Evolutionary conservation across 2,113 vertebrate species (phyloP).

Genomic region (Taxidea taxus): DNA sequence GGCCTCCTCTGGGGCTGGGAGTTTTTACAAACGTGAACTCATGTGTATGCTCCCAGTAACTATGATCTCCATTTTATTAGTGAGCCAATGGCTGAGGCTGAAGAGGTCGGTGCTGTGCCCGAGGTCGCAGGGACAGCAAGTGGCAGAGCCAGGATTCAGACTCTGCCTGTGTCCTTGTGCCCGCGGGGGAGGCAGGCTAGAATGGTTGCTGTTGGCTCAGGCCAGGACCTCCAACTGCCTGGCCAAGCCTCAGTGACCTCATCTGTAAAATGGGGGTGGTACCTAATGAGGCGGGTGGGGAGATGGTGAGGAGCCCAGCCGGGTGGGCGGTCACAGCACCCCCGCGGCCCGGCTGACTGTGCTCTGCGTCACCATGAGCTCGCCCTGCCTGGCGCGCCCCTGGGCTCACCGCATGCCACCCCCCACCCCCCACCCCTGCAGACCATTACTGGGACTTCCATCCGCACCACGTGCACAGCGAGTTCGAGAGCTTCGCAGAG

Average conservation of each 20-base stretch:
- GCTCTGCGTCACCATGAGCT: rapidly evolving
- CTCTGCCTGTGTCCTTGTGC: background rate
- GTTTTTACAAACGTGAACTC: background rate
- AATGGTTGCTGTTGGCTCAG: background rate
- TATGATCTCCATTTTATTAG: background rate
- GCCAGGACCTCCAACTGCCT: rapidly evolving
- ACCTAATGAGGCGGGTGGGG: background rate
- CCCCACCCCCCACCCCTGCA: constrained; percentile 49
- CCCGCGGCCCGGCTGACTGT: rapidly evolving
- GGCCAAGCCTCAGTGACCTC: background rate
- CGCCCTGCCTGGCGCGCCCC: background rate
- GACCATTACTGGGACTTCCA: constrained; percentile 97
- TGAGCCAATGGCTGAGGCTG: background rate
- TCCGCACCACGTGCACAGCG: constrained; percentile 87
- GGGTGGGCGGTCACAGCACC: rapidly evolving
- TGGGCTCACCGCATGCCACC: background rate
- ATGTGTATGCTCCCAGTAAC: background rate
- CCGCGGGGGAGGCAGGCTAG: background rate
- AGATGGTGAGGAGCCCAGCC: background rate
- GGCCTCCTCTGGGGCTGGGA: background rate
- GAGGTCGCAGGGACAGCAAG: background rate
- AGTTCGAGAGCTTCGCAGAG: constrained; percentile 93
- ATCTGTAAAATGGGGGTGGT: constrained; percentile 14
- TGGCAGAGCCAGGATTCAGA: background rate
- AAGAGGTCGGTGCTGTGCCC: background rate